A percentile compares a stretch with the other conserved stretches of the same genome.
These are phyloP conservation scores for Drosophila rubida DNA, from an alignment of 2,888 invertebrate genomes.

Conservation along the genomic window DNA sequence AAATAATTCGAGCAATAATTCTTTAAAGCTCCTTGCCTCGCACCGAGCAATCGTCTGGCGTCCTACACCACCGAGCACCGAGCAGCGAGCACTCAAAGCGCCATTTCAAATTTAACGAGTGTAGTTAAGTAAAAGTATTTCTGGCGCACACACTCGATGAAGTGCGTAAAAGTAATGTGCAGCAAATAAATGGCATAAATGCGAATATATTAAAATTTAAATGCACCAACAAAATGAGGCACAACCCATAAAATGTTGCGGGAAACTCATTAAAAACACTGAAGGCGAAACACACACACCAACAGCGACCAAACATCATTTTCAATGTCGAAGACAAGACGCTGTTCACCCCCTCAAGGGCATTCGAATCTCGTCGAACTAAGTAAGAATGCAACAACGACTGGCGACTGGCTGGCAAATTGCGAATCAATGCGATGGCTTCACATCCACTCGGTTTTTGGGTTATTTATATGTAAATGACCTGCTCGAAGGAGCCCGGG, in stretches of 20 bases:
- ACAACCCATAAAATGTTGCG: constrained; percentile 40
- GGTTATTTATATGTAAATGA: constrained; percentile 77
- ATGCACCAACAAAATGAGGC: constrained; percentile 38
- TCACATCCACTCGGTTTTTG: constrained; percentile 17
- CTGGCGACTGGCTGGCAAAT: constrained; percentile 54
- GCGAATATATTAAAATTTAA: constrained; percentile 58
- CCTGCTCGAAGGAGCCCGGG: constrained; percentile 8
- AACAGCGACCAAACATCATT: constrained; percentile 1
- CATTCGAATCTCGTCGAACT: constrained; percentile 23
- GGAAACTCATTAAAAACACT: constrained; percentile 55
- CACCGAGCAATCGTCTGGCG: neutral
- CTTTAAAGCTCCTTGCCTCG: constrained; percentile 2
- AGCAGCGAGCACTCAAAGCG: constrained; percentile 57
- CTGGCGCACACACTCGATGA: constrained; percentile 43
- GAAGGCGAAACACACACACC: constrained; percentile 16
- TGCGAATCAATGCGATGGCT: constrained; percentile 60
- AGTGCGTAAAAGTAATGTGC: constrained; percentile 44
- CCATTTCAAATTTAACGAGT: constrained; percentile 64
- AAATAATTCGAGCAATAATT: neutral
- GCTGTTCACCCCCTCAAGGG: constrained; percentile 43
- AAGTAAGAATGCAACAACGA: constrained; percentile 15
- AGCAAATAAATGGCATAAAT: constrained; percentile 53
- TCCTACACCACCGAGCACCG: neutral
- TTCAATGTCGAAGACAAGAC: constrained; percentile 5
- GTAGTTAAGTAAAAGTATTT: constrained; percentile 40